These are phyloP conservation scores for Hypotaenidia philippensis DNA, from an alignment of 2,797 vertebrate species.

Conservation along the genomic window DNA sequence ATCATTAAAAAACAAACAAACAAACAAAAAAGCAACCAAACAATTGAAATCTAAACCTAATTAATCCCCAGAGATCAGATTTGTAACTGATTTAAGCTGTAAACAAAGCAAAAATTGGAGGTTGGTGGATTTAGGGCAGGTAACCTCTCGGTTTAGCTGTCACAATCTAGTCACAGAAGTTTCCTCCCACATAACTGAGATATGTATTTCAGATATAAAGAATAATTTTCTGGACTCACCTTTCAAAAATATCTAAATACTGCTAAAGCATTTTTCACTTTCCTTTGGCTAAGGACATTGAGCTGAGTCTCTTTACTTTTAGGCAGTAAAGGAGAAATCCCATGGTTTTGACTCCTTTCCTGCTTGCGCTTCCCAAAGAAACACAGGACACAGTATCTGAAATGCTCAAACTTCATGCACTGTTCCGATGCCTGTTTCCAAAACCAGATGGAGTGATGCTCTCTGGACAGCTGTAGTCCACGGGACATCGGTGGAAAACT, in stretches of 20 bases:
- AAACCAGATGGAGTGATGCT: neutral
- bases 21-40: neutral
- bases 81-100: neutral
- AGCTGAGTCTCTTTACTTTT: neutral
- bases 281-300: neutral
- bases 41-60: neutral
- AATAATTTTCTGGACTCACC: neutral
- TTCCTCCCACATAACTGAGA: neutral
- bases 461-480: neutral
- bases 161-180: neutral
- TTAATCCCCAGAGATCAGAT: neutral
- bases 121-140: neutral
- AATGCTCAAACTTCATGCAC: fast-evolving
- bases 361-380: neutral
- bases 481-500: fast-evolving
- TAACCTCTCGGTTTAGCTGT: neutral
- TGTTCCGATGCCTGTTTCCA: neutral
- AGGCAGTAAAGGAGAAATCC: neutral
- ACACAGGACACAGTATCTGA: neutral
- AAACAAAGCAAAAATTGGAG: neutral
- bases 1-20: neutral
- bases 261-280: neutral
- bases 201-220: neutral
- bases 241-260: neutral
- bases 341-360: neutral